These are phyloP conservation scores for Petrocephalus zakoni DNA, from an alignment of 2,113 vertebrate species.

Conservation along the genomic window DNA sequence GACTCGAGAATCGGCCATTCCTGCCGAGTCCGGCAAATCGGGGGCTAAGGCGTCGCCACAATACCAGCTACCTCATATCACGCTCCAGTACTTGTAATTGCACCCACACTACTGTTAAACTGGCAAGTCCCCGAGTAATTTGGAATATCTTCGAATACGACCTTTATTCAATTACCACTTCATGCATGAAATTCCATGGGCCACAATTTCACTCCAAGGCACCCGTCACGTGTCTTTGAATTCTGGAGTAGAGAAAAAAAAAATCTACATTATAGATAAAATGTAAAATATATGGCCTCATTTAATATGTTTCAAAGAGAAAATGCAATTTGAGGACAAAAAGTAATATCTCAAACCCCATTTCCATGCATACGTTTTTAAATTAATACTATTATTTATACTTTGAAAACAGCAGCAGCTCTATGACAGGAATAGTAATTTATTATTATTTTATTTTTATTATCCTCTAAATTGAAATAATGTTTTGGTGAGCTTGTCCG, in stretches of 20 bases:
- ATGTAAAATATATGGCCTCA: not conserved
- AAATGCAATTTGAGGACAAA: not conserved
- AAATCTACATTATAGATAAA: not conserved
- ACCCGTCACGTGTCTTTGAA: not conserved
- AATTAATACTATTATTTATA: not conserved
- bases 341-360: not conserved
- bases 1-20: not conserved
- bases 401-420: not conserved
- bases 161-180: not conserved
- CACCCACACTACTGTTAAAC: not conserved
- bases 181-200: constrained; percentile 1
- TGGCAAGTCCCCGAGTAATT: not conserved
- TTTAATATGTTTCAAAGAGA: not conserved
- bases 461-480: not conserved
- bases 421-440: not conserved
- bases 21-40: not conserved
- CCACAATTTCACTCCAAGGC: not conserved
- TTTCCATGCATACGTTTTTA: not conserved
- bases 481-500: not conserved
- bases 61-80: not conserved
- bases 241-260: not conserved
- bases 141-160: not conserved
- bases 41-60: not conserved
- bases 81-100: not conserved
- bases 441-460: not conserved